Evolutionary conservation across 2,113 vertebrate genomes (phyloP).

Genomic region (Lanius ludovicianus): DNA sequence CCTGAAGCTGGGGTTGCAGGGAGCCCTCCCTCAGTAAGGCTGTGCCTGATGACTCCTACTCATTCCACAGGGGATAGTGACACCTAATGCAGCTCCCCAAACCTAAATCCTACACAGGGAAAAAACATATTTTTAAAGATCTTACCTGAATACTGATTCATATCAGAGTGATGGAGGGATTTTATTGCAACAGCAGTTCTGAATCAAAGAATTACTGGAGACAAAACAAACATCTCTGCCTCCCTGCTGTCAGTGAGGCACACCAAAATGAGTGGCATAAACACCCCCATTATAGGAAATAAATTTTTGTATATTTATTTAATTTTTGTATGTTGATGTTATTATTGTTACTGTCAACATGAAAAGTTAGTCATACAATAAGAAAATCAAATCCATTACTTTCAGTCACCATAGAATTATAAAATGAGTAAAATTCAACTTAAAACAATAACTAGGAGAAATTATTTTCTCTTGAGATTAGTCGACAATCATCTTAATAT

Average conservation of each 20-base stretch:
- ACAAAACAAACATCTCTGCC: background rate
- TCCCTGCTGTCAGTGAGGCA: background rate
- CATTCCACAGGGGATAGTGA: background rate
- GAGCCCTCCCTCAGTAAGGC: background rate
- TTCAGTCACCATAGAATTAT: slow-evolving; percentile 3
- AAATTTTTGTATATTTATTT: background rate
- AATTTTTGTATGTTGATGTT: background rate
- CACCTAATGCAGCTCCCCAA: background rate
- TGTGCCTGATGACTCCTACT: background rate
- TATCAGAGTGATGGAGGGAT: background rate
- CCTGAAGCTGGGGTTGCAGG: background rate
- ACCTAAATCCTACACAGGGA: background rate
- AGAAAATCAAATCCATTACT: background rate
- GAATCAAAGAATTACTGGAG: background rate
- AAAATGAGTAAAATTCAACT: slow-evolving; percentile 33
- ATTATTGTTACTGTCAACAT: background rate
- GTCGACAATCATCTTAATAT: background rate
- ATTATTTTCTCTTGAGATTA: background rate
- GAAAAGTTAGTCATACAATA: background rate
- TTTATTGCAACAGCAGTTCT: background rate
- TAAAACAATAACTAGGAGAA: slow-evolving; percentile 23
- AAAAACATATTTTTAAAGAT: background rate
- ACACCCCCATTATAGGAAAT: background rate
- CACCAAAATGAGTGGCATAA: background rate
- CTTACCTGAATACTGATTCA: background rate